Evolutionary conservation across 2,888 invertebrate species (phyloP).

Genomic region (Caenorhabditis sulstoni): DNA sequence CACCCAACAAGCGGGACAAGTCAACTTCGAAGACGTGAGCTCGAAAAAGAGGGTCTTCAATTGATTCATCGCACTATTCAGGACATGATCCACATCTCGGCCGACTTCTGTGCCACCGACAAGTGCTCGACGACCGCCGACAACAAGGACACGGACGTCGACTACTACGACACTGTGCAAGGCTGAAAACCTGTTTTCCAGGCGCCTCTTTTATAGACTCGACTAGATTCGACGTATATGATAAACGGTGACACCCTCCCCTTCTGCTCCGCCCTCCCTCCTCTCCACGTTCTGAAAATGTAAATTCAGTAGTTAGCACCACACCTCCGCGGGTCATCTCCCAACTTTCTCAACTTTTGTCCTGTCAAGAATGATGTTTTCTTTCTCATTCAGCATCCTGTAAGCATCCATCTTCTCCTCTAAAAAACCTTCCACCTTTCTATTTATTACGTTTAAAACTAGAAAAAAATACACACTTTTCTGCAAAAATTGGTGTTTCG

Average conservation of each 20-base stretch:
- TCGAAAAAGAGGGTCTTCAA: conserved; percentile 16
- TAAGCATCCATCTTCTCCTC: not conserved
- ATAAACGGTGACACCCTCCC: conserved; percentile 35
- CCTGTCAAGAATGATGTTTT: conserved; percentile 29
- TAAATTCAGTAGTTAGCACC: conserved; percentile 43
- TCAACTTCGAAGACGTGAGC: conserved; percentile 76
- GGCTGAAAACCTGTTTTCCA: conserved; percentile 47
- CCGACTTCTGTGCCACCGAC: conserved; percentile 79
- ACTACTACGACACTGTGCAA: conserved; percentile 78
- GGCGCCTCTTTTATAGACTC: conserved; percentile 39
- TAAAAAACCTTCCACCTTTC: not conserved
- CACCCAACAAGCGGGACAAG: conserved; percentile 73
- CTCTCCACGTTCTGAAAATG: conserved; percentile 25
- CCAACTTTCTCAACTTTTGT: conserved; percentile 48
- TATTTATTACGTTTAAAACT: conserved; percentile 30
- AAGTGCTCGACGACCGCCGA: conserved; percentile 70
- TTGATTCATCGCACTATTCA: conserved; percentile 11
- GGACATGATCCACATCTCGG: conserved; percentile 70
- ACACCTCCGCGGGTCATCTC: conserved; percentile 53
- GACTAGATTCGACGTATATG: conserved; percentile 60
- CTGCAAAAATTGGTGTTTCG: conserved; percentile 7
- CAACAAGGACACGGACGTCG: conserved; percentile 74
- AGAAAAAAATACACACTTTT: not conserved
- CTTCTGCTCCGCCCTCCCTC: conserved; percentile 2
- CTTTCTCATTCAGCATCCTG: not conserved